Percentiles rank a stretch among this genome's conserved stretches.
Evolutionary conservation across 2,888 invertebrate genomes (phyloP).

Genomic region (Sminthurinus aureus): DNA sequence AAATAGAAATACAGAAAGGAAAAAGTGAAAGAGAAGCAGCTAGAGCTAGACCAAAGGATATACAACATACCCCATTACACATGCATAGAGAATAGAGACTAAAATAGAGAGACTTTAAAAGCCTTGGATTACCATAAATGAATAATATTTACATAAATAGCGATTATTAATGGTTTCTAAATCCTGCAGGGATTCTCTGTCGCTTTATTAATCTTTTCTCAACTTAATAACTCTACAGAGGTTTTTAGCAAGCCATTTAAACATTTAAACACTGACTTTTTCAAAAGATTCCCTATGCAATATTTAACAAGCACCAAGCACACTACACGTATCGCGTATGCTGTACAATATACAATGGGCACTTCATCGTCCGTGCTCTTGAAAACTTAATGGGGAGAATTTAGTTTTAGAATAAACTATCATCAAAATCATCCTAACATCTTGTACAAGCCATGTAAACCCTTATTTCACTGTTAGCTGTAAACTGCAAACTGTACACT

Average conservation of each 20-base stretch:
- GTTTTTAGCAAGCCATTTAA: background rate
- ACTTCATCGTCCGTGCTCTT: slow-evolving; percentile 3
- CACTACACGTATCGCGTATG: background rate
- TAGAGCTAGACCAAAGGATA: too few species aligned
- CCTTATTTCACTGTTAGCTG: background rate
- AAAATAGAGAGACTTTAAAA: slow-evolving; percentile 14
- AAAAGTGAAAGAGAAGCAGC: too few species aligned
- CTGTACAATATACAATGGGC: background rate
- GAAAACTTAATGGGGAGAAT: slow-evolving; percentile 9
- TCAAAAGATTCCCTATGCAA: background rate
- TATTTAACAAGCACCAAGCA: background rate
- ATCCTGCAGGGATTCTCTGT: slow-evolving; percentile 22
- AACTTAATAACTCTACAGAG: slow-evolving; percentile 27
- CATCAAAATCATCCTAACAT: too few species aligned
- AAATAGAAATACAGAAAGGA: too few species aligned
- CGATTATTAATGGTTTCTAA: slow-evolving; percentile 39
- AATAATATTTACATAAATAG: slow-evolving; percentile 36
- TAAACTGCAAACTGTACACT: background rate
- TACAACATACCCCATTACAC: too few species aligned
- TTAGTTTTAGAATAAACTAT: too few species aligned
- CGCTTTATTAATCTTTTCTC: slow-evolving; percentile 36
- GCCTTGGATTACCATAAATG: slow-evolving; percentile 36
- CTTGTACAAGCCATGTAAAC: background rate
- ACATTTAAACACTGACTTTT: background rate
- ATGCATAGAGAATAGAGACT: too few species aligned